These are phyloP conservation scores for Hapalemur alaotrensis DNA, from an alignment of 2,797 vertebrate species.

Conservation along the genomic window DNA sequence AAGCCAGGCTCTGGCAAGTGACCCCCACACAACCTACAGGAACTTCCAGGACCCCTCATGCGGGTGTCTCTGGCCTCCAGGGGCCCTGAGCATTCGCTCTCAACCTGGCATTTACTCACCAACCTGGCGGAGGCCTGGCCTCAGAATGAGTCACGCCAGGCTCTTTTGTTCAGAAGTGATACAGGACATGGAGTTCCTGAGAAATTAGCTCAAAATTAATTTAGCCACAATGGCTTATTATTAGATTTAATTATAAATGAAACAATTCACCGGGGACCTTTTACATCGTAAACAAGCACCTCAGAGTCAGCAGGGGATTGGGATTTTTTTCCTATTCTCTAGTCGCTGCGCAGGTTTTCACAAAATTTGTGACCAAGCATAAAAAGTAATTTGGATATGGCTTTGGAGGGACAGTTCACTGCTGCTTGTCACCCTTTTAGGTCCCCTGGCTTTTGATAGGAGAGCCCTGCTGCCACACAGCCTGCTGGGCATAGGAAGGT, in stretches of 20 bases:
- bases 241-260: conserved; percentile 75
- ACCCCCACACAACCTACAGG: conserved; percentile 52
- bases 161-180: conserved; percentile 46
- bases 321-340: background rate
- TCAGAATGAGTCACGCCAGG: background rate
- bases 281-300: conserved; percentile 71
- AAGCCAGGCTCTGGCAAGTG: conserved; percentile 43
- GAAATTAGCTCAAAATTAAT: conserved; percentile 74
- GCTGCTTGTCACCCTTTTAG: background rate
- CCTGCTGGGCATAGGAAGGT: background rate
- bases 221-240: conserved; percentile 67
- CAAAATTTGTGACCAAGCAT: background rate
- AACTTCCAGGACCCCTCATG: conserved; percentile 62
- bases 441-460: background rate
- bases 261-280: conserved; percentile 56
- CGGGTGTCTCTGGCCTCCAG: conserved; percentile 64
- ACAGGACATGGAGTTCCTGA: conserved; percentile 47
- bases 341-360: background rate
- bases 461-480: background rate
- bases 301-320: conserved; percentile 45
- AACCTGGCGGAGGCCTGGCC: background rate
- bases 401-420: background rate
- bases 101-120: background rate
- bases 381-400: background rate
- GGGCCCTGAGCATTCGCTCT: background rate